These are phyloP conservation scores for Ammodramus savannarum DNA, from an alignment of 2,113 vertebrate genomes.

Conservation along the genomic window DNA sequence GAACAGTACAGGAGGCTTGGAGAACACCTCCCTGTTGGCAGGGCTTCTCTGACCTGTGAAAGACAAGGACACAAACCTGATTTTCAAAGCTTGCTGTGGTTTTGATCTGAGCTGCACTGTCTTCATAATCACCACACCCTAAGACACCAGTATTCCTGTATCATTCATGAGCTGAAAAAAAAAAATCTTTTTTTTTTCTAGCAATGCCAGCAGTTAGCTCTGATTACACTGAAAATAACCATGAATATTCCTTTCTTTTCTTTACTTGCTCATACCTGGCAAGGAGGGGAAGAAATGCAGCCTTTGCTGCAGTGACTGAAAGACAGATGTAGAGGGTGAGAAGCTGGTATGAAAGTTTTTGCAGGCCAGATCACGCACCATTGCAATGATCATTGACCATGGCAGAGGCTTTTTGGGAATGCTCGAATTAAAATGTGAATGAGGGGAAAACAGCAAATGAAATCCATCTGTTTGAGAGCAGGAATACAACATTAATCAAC, in stretches of 20 bases:
- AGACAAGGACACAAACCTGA: not conserved
- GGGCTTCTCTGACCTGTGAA: not conserved
- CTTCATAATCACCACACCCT: not conserved
- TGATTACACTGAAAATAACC: not conserved
- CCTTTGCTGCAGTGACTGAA: not conserved
- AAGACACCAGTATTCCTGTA: not conserved
- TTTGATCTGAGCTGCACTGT: not conserved
- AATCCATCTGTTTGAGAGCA: conserved; percentile 47
- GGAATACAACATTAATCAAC: not conserved
- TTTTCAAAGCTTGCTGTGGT: not conserved
- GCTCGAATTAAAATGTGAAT: not conserved
- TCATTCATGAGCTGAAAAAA: not conserved
- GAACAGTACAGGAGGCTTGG: not conserved
- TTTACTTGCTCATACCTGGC: not conserved
- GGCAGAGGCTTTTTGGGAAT: conserved; percentile 8
- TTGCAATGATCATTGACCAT: not conserved
- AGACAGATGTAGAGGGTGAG: not conserved
- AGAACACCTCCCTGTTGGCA: not conserved
- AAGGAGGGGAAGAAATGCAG: not conserved
- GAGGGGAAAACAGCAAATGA: conserved; percentile 23
- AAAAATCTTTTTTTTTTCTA: not conserved
- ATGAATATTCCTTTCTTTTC: not conserved
- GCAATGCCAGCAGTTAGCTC: not conserved
- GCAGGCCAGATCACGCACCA: not conserved
- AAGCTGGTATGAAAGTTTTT: not conserved